phyloP scores from a whole-genome alignment of 2,888 invertebrate species.

The Micropterix aruncella region DNA sequence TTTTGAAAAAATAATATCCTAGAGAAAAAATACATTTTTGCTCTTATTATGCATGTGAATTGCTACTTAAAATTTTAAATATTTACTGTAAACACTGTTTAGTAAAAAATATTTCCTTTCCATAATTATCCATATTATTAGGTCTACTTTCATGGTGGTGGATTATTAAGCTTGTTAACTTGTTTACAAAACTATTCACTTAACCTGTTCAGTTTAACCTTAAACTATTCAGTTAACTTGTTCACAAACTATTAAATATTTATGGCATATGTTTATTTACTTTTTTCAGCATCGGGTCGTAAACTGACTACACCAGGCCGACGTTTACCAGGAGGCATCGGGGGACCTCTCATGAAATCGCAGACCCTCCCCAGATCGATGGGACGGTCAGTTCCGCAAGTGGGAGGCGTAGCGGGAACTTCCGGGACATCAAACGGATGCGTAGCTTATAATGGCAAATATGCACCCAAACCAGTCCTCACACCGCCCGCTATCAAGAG shows the following conservation, averaged over 20 bases:
- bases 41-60: no score
- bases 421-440: constrained; percentile 16
- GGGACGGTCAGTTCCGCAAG: constrained; percentile 47
- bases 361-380: constrained; percentile 78
- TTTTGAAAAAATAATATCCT: no score
- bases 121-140: no score
- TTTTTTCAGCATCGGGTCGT: constrained; percentile 56
- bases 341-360: constrained; percentile 61
- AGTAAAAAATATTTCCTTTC: no score
- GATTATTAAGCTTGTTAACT: no score
- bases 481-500: constrained; percentile 80
- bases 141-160: no score
- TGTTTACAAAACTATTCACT: no score
- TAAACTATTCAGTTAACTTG: no score
- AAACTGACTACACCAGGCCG: constrained; percentile 65
- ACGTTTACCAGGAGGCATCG: constrained; percentile 44
- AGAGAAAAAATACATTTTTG: no score
- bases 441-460: constrained; percentile 21
- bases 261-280: constrained; percentile 1
- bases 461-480: constrained; percentile 53
- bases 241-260: not conserved
- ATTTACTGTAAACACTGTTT: no score
- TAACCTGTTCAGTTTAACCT: no score
- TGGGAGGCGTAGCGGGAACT: constrained; percentile 30
- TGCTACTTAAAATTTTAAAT: no score